phyloP scores from a whole-genome alignment of 2,888 invertebrate species.

The Clostera curtula region DNA sequence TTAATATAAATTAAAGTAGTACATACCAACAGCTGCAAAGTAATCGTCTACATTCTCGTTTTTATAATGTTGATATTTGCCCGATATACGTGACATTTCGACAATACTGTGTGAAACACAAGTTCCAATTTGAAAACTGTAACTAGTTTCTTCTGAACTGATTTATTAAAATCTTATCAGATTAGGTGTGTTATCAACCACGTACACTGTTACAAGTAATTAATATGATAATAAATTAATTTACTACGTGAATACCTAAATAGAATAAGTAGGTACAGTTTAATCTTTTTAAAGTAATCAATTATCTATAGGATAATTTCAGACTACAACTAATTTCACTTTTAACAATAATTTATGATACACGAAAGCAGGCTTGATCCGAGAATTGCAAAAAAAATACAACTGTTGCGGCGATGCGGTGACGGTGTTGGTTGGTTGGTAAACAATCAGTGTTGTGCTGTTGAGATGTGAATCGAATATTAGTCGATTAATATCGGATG shows the following conservation, averaged over 20 bases:
- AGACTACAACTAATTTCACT: too few species aligned
- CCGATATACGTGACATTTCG: constrained; percentile 73
- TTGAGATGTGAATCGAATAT: too few species aligned
- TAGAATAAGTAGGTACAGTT: too few species aligned
- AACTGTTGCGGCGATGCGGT: background rate
- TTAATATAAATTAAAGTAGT: constrained; percentile 1
- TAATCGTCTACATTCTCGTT: constrained; percentile 80
- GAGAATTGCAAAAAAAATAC: too few species aligned
- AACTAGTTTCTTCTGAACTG: background rate
- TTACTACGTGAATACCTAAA: too few species aligned
- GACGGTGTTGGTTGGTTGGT: background rate
- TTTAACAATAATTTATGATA: too few species aligned
- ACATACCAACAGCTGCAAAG: constrained; percentile 76
- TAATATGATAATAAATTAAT: constrained; percentile 4
- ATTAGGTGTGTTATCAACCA: constrained; percentile 26
- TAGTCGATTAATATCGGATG: too few species aligned
- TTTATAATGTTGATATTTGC: constrained; percentile 78
- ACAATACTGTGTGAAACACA: too few species aligned
- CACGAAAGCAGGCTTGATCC: too few species aligned
- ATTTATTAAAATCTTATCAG: constrained; percentile 16
- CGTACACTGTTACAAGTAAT: constrained; percentile 16
- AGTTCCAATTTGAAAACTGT: too few species aligned
- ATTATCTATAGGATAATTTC: too few species aligned
- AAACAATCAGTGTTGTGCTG: background rate
- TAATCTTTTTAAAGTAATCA: too few species aligned